phyloP scores from a whole-genome alignment of 2,113 vertebrate species.

The human (Homo sapiens) region DNA sequence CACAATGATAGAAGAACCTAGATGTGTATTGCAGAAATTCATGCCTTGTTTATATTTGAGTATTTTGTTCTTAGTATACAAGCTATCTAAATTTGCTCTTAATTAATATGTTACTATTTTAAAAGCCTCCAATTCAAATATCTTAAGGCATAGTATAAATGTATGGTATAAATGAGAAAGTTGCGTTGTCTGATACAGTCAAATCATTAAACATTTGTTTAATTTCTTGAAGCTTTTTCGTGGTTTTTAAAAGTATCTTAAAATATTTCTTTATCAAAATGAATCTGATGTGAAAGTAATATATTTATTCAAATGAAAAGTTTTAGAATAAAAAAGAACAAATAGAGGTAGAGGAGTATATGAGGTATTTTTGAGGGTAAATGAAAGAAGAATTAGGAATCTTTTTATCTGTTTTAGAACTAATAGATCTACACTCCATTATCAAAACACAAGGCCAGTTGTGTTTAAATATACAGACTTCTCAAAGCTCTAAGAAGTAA shows the following conservation, averaged over 20 bases:
- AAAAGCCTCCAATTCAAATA: conserved; percentile 11
- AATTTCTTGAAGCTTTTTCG: conserved; percentile 7
- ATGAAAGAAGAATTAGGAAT: not conserved
- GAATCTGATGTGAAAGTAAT: not conserved
- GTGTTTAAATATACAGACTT: not conserved
- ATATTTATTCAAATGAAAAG: not conserved
- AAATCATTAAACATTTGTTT: conserved; percentile 38
- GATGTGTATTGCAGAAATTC: conserved; percentile 1
- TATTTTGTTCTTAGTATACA: conserved; percentile 30
- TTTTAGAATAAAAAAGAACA: conserved; percentile 37
- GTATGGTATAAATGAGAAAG: not conserved
- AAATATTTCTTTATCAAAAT: conserved; percentile 7
- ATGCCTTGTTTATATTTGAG: not conserved
- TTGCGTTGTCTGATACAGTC: not conserved
- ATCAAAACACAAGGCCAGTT: not conserved
- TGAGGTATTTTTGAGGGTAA: conserved; percentile 22
- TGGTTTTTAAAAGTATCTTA: not conserved
- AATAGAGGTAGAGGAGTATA: not conserved
- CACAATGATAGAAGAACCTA: conserved; percentile 28
- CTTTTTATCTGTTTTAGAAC: conserved; percentile 15
- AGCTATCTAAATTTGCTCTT: conserved; percentile 12
- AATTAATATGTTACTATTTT: conserved; percentile 12
- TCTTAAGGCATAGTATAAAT: conserved; percentile 28
- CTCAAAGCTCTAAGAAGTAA: conserved; percentile 1
- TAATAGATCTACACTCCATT: not conserved